Conservation (phyloP, 2,888 invertebrate species). For the Eremobia ochroleuca region DNA sequence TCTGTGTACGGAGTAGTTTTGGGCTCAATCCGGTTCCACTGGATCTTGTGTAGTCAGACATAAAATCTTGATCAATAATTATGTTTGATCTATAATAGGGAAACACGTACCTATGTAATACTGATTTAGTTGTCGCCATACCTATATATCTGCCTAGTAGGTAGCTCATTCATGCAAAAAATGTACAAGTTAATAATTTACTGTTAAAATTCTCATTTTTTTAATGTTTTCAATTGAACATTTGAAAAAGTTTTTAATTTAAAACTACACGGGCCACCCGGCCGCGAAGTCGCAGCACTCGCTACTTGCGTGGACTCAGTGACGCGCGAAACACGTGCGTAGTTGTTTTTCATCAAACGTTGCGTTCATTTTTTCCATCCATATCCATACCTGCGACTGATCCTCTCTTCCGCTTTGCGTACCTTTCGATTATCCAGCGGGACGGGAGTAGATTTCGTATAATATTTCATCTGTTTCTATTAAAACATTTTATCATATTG, state of each 20-base stretch:
- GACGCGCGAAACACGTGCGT: slow-evolving; percentile 72
- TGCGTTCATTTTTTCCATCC: slow-evolving; percentile 71
- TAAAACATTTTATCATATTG: slow-evolving; percentile 70
- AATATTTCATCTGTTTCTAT: slow-evolving; percentile 71
- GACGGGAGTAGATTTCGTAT: slow-evolving; percentile 72
- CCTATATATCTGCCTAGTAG: background rate
- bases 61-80: slow-evolving; percentile 1
- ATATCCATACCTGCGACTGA: slow-evolving; percentile 69
- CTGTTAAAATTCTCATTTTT: background rate
- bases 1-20: slow-evolving; percentile 48
- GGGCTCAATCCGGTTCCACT: slow-evolving; percentile 33
- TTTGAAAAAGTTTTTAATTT: slow-evolving; percentile 57
- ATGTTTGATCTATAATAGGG: background rate
- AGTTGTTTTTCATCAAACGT: slow-evolving; percentile 76
- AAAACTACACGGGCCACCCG: slow-evolving; percentile 42
- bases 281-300: slow-evolving; percentile 53
- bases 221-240: slow-evolving; percentile 31
- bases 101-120: background rate
- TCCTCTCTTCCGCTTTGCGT: slow-evolving; percentile 72
- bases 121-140: too few relatives aligned
- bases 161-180: background rate
- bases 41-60: slow-evolving; percentile 18
- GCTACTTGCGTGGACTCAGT: slow-evolving; percentile 67
- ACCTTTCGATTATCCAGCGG: slow-evolving; percentile 74
- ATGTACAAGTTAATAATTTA: background rate